Conservation (phyloP, 1,140 invertebrate genomes). For the Camponotus pennsylvanicus region DNA sequence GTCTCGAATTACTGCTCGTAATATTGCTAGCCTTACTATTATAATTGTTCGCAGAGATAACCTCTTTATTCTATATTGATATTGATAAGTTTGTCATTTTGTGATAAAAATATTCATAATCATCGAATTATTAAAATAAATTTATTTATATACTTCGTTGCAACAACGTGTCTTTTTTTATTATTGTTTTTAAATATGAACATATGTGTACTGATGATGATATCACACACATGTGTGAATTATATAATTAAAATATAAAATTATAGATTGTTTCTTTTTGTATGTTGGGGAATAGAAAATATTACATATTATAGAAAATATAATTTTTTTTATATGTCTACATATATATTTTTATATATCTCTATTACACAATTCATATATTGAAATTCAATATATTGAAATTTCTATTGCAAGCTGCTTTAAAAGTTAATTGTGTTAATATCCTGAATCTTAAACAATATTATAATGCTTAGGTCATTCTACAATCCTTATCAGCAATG, state of each 20-base stretch:
- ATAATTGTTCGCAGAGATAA: conserved; percentile 20
- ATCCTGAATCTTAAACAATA: conserved; percentile 4
- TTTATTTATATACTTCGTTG: background rate
- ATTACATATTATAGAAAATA: background rate
- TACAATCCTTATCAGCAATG: conserved; percentile 64
- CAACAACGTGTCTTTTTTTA: background rate
- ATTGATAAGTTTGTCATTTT: background rate
- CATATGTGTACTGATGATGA: no score
- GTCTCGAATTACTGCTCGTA: background rate
- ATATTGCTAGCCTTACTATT: background rate
- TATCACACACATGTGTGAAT: no score
- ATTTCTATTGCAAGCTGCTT: conserved; percentile 51
- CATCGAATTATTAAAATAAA: background rate
- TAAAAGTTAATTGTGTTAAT: conserved; percentile 50
- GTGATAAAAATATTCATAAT: background rate
- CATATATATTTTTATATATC: no score
- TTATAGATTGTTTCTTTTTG: background rate
- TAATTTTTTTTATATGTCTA: background rate
- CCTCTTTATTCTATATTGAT: conserved; percentile 19
- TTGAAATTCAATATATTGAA: background rate
- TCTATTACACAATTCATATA: background rate
- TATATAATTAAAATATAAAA: background rate
- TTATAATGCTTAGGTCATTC: conserved; percentile 13
- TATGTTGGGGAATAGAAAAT: background rate
- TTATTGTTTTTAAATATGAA: background rate